These are phyloP conservation scores for Suillia variegata DNA, from an alignment of 2,888 invertebrate species.

Conservation along the genomic window DNA sequence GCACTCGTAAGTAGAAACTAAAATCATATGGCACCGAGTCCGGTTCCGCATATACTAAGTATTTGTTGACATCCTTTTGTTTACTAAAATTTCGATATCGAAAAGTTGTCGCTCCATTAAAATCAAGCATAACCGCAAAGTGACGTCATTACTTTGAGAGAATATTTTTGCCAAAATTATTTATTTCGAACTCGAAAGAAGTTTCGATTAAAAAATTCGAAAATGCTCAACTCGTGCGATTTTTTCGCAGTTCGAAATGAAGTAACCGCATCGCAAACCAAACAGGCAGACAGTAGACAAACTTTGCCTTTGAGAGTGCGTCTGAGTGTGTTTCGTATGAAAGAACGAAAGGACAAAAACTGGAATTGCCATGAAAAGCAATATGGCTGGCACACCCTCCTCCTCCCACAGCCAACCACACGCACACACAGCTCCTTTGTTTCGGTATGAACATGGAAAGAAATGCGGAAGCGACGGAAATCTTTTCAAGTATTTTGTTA, in stretches of 20 bases:
- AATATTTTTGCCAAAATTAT: too few relatives aligned
- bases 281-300: slow-evolving; percentile 17
- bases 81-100: slow-evolving; percentile 14
- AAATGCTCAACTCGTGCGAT: too few relatives aligned
- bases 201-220: slow-evolving; percentile 15
- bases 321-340: neutral
- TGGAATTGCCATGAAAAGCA: too few relatives aligned
- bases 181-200: slow-evolving; percentile 1
- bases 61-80: neutral
- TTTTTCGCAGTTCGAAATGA: slow-evolving; percentile 14
- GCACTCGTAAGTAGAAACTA: too few relatives aligned
- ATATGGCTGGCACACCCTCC: slow-evolving; percentile 1
- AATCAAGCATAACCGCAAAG: slow-evolving; percentile 5
- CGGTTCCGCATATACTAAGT: neutral
- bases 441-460: too few relatives aligned
- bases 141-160: slow-evolving; percentile 30
- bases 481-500: too few relatives aligned
- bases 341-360: too few relatives aligned
- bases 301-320: slow-evolving; percentile 1
- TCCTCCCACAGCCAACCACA: too few relatives aligned
- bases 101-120: slow-evolving; percentile 1
- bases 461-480: too few relatives aligned
- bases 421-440: too few relatives aligned
- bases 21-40: too few relatives aligned
- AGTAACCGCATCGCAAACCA: slow-evolving; percentile 14